Percentiles rank a stretch among this genome's conserved stretches.
Conservation (phyloP, 1,140 invertebrate genomes). For the Lanistes nyassanus region DNA sequence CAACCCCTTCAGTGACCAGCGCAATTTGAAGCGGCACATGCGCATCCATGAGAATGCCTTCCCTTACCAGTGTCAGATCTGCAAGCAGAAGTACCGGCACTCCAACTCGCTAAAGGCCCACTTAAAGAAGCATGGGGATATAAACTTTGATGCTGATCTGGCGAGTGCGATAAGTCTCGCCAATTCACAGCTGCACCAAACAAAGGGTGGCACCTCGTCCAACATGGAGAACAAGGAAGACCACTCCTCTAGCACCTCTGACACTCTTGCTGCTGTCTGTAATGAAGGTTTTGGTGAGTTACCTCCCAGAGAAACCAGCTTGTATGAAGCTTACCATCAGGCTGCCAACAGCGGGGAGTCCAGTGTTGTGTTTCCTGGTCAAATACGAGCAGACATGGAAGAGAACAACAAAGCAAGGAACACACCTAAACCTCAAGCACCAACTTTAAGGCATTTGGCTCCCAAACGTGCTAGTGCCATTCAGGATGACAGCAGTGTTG, state of each 20-base stretch:
- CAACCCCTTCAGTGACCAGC: slow-evolving; percentile 44
- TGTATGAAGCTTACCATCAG: not conserved
- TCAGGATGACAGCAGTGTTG: too few relatives aligned
- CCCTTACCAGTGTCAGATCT: slow-evolving; percentile 44
- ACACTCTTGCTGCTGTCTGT: not conserved
- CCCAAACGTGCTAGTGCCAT: too few relatives aligned
- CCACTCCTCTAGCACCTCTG: not conserved
- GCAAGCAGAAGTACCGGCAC: slow-evolving; percentile 47
- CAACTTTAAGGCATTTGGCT: too few relatives aligned
- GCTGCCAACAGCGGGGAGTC: too few relatives aligned
- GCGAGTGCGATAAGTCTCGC: not conserved
- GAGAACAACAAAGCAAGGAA: too few relatives aligned
- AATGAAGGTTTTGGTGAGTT: not conserved
- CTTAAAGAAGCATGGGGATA: slow-evolving; percentile 35
- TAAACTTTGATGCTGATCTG: not conserved
- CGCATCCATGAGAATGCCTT: slow-evolving; percentile 52
- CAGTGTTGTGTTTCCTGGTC: too few relatives aligned
- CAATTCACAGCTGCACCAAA: not conserved
- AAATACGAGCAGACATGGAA: too few relatives aligned
- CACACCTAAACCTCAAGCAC: too few relatives aligned
- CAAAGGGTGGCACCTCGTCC: not conserved
- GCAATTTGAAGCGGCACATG: slow-evolving; percentile 48
- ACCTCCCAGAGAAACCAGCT: not conserved
- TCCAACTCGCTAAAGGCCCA: slow-evolving; percentile 54
- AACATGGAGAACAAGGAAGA: not conserved